A percentile compares a stretch with the other conserved stretches of the same genome.
Conservation (phyloP, 2,797 vertebrate genomes). For the Neosilurus hyrtlii region DNA sequence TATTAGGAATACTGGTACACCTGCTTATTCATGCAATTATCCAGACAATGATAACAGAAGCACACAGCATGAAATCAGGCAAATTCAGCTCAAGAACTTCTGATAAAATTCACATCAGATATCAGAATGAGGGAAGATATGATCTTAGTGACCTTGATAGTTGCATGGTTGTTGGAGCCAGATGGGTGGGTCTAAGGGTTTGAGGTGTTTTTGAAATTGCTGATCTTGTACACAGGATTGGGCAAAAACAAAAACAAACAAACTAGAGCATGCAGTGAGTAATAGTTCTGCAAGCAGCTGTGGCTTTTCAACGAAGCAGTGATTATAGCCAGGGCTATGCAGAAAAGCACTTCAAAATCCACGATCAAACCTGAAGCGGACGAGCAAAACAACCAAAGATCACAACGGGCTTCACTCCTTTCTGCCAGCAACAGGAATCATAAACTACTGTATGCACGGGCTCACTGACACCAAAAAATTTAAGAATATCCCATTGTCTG, state of each 20-base stretch:
- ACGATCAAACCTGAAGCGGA: neutral
- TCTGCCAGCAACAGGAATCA: neutral
- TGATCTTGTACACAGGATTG: neutral
- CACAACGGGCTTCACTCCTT: neutral
- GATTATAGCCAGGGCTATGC: neutral
- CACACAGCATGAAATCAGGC: neutral
- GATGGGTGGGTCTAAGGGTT: neutral
- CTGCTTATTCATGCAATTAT: neutral
- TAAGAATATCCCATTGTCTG: neutral
- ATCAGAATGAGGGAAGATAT: neutral
- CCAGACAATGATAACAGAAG: neutral
- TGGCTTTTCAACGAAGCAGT: neutral
- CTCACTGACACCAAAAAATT: neutral
- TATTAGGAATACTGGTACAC: constrained; percentile 7
- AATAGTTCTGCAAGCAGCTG: neutral
- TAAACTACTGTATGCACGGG: neutral
- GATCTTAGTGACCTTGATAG: neutral
- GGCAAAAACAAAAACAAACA: neutral
- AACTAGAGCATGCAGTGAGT: too few relatives aligned
- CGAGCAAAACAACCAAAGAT: neutral
- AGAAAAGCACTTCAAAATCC: neutral
- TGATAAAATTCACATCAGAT: neutral
- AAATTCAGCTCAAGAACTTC: neutral
- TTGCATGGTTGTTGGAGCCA: neutral
- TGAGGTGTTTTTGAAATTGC: neutral